Evolutionary conservation across 1,140 invertebrate species (phyloP).

Genomic region (Drosophila lini): DNA sequence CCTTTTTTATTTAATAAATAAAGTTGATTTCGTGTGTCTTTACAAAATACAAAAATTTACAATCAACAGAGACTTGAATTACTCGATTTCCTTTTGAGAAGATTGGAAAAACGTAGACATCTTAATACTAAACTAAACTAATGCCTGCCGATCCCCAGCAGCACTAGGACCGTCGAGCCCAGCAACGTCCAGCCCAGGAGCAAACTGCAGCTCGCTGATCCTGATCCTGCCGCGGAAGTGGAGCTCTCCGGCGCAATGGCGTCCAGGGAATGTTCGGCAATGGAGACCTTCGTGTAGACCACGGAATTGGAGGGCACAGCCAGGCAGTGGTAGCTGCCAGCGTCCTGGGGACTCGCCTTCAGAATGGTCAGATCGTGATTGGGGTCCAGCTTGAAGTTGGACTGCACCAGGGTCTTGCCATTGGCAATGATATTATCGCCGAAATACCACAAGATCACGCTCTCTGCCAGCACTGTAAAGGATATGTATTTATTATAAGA

Average conservation of each 20-base stretch:
- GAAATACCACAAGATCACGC: constrained; percentile 50
- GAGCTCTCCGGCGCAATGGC: constrained; percentile 68
- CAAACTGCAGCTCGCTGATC: constrained; percentile 33
- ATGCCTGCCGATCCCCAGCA: constrained; percentile 25
- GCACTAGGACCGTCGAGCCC: constrained; percentile 15
- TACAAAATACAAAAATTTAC: constrained; percentile 71
- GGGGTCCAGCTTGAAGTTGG: constrained; percentile 59
- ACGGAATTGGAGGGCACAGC: constrained; percentile 32
- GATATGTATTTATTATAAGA: not conserved
- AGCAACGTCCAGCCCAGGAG: constrained; percentile 21
- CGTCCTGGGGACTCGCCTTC: constrained; percentile 53
- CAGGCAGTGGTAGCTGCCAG: constrained; percentile 53
- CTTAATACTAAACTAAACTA: constrained; percentile 58
- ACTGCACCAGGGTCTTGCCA: constrained; percentile 45
- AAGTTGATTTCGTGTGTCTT: constrained; percentile 76
- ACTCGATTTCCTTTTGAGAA: constrained; percentile 30
- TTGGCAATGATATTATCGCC: constrained; percentile 29
- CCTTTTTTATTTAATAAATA: constrained; percentile 75
- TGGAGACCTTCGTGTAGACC: constrained; percentile 41
- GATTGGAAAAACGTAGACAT: constrained; percentile 44
- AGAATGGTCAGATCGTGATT: constrained; percentile 63
- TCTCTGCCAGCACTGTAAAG: constrained; percentile 3
- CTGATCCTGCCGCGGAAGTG: constrained; percentile 37
- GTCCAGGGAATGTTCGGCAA: constrained; percentile 61
- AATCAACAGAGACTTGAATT: constrained; percentile 70